phyloP scores from a whole-genome alignment of 2,888 invertebrate genomes.

The Monochamus alternatus region DNA sequence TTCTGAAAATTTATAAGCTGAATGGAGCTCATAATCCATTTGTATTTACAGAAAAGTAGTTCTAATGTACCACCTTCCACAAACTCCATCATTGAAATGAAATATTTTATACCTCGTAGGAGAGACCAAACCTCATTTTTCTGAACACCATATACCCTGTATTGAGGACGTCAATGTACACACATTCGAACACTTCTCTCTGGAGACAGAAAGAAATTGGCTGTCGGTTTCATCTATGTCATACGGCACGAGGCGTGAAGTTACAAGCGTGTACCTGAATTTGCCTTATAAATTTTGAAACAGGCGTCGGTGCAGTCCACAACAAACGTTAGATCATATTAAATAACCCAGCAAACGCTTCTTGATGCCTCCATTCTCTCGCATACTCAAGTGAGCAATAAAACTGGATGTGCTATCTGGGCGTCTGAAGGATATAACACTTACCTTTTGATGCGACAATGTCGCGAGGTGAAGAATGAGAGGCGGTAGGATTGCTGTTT shows the following conservation, averaged over 20 bases:
- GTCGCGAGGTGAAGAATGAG: not conserved
- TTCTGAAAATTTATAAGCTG: too few relatives aligned
- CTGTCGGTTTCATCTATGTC: constrained; percentile 2
- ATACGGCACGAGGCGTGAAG: constrained; percentile 6
- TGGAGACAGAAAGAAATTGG: not conserved
- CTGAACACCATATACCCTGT: not conserved
- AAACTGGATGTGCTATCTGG: not conserved
- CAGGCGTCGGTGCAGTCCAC: not conserved
- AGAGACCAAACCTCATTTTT: not conserved
- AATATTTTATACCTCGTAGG: too few relatives aligned
- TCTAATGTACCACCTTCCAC: too few relatives aligned
- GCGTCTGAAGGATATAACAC: not conserved
- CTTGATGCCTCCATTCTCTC: not conserved
- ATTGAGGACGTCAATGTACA: not conserved
- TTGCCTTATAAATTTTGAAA: constrained; percentile 6
- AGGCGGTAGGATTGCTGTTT: not conserved
- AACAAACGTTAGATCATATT: constrained; percentile 6
- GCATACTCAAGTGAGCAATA: not conserved
- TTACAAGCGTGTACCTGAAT: constrained; percentile 4
- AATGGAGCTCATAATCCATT: too few relatives aligned
- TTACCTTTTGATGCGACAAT: not conserved
- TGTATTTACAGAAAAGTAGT: too few relatives aligned
- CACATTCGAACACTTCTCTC: constrained; percentile 4
- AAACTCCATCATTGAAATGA: too few relatives aligned
- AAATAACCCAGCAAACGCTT: constrained; percentile 4